phyloP scores from a whole-genome alignment of 1,140 invertebrate species.

The Ceratitis capitata region DNA sequence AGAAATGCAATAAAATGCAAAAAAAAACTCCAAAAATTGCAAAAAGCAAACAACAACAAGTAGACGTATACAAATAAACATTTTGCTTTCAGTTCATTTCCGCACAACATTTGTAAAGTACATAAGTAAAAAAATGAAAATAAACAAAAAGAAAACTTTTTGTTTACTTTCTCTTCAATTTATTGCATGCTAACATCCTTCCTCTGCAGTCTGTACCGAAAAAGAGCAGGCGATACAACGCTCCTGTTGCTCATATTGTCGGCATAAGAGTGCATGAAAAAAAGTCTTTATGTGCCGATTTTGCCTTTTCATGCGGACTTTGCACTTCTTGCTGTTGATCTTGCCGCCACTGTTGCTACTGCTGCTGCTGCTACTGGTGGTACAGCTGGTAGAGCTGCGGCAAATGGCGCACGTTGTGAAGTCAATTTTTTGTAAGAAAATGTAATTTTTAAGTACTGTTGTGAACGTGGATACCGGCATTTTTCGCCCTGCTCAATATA shows the following conservation, averaged over 20 bases:
- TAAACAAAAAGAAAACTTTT: neutral
- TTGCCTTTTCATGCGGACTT: neutral
- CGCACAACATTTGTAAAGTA: conserved; percentile 4
- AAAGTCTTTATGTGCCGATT: neutral
- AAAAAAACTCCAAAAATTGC: neutral
- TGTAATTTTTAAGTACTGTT: no score
- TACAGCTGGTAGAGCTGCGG: no score
- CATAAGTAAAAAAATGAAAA: no score
- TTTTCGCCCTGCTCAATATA: neutral
- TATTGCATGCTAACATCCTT: conserved; percentile 6
- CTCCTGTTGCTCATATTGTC: conserved; percentile 12
- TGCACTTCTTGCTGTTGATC: neutral
- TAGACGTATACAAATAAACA: conserved; percentile 5
- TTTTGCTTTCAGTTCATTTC: conserved; percentile 9
- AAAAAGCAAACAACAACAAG: neutral
- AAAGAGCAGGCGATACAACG: neutral
- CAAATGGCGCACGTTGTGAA: neutral
- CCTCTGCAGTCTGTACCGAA: neutral
- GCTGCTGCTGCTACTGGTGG: neutral
- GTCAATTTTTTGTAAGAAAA: neutral
- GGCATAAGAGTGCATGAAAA: neutral
- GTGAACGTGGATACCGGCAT: neutral
- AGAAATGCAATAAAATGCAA: neutral
- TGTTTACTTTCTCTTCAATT: conserved; percentile 12
- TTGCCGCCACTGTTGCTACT: neutral